Percentiles rank a stretch among this genome's conserved stretches.
Conservation (phyloP, 2,113 vertebrate species). For the Coreoperca whiteheadi region DNA sequence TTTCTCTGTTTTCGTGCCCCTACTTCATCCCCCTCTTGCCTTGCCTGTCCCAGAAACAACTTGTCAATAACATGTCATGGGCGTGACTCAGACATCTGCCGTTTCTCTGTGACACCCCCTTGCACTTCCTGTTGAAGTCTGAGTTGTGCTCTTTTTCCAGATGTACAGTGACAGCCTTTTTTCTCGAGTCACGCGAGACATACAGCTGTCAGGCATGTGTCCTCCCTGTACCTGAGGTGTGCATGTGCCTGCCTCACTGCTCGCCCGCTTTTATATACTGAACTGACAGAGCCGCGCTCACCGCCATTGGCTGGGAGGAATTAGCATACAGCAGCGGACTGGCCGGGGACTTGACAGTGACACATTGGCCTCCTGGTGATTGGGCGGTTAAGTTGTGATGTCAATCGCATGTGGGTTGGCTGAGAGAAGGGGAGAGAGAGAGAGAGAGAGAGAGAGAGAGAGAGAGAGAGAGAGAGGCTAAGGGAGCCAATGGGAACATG, state of each 20-base stretch:
- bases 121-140: background rate
- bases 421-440: constrained; percentile 16
- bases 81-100: background rate
- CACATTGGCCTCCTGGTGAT: constrained; percentile 48
- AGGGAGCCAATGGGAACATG: background rate
- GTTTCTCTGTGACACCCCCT: background rate
- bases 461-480: constrained; percentile 1
- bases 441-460: background rate
- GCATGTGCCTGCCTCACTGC: background rate
- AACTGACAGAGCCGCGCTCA: background rate
- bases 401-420: constrained; percentile 41
- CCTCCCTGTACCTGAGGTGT: background rate
- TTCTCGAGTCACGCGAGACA: background rate
- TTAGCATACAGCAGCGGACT: constrained; percentile 45
- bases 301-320: constrained; percentile 39
- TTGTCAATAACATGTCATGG: constrained; percentile 3
- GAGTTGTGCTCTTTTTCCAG: background rate
- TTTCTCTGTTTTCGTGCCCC: background rate
- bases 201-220: rapidly evolving
- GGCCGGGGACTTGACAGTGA: constrained; percentile 70
- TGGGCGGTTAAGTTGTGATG: constrained; percentile 57
- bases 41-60: background rate
- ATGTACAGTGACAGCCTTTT: background rate
- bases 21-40: background rate
- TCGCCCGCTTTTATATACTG: constrained; percentile 31